Evolutionary conservation across 92 coral and sea anemone genomes (phyloP), one percentile per base, ranked within the genome.

Genomic region (Blastomussa wellsi): DNA sequence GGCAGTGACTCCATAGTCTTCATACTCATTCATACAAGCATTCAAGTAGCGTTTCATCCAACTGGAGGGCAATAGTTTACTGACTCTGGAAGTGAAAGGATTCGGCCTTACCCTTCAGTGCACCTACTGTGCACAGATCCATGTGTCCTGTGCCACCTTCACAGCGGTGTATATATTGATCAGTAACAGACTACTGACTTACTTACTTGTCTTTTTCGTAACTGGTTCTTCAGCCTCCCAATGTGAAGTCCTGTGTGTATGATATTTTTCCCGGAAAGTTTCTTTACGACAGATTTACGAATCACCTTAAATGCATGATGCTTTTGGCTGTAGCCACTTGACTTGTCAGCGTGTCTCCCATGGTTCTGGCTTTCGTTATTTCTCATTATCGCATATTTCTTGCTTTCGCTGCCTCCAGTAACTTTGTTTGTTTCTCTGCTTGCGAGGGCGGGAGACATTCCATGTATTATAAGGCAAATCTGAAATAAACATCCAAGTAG

Each of bases 171-270:
- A 26, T 44, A 44, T 44, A 44, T 44, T 8, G 49, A 44, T 44
- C 49, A 44, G 8, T 44, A 44, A 44, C 49, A 8, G 49, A 44
- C 7, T 8, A 44, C 8, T 68, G n/a, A 16, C 39, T 35, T 16
- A 82, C 86, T 72, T 52, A 82, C 86, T 49, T 82, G 86, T 82
- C 86, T 52, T 53, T 55, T 82, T 14, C 36, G 29, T 11, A 37
- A 20, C 53, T 51, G 53, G 52, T 82, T 52, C 33, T 33, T 52
- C 6, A 82, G 29, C 28, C 49, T 82, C 41, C 60, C 41, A 29
- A 35, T 52, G 26, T 70, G 86, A 37, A 55, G 37, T 72, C 35
- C 69, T 57, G 69, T 28, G 39, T 53, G 67, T 28, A 71, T 24
- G 38, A 38, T 37, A 38, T 72, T 37, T 16, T 71, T 51, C 48